phyloP scores from a whole-genome alignment of 1,140 invertebrate species.

The Leptopilina boulardi region DNA sequence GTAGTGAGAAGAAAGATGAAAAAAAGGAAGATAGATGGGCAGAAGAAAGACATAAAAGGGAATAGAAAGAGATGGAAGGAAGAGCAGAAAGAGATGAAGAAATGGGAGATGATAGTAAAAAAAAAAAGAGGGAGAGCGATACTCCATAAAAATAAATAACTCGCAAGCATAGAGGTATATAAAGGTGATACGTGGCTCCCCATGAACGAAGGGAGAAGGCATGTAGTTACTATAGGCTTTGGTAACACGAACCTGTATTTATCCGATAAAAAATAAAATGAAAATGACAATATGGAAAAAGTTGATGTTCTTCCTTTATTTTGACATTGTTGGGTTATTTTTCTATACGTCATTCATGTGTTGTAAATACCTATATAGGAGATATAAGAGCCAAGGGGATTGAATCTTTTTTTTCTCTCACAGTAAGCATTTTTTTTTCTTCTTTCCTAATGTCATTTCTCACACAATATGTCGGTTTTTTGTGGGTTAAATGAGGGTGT shows the following conservation, averaged over 20 bases:
- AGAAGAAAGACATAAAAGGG: slow-evolving; percentile 1
- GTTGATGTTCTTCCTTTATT: not conserved
- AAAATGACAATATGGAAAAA: slow-evolving; percentile 9
- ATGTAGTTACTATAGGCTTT: not conserved
- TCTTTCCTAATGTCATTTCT: not conserved
- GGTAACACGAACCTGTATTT: slow-evolving; percentile 10
- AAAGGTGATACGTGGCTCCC: slow-evolving; percentile 60
- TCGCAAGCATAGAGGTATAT: slow-evolving; percentile 58
- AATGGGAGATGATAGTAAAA: not conserved
- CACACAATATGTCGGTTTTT: not conserved
- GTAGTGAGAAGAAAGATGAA: not conserved
- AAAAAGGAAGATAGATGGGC: not conserved
- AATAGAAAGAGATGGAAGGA: not conserved
- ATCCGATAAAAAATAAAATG: slow-evolving; percentile 16
- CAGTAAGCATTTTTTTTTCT: not conserved
- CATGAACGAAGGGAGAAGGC: slow-evolving; percentile 26
- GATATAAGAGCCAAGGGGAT: not conserved
- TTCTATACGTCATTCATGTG: not conserved
- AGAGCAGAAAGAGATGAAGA: not conserved
- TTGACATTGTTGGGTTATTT: not conserved
- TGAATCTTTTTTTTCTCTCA: not conserved
- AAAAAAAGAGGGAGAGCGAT: slow-evolving; percentile 49
- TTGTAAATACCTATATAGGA: not conserved
- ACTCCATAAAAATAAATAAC: slow-evolving; percentile 75
- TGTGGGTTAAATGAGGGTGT: not conserved